phyloP scores from a whole-genome alignment of 2,888 invertebrate genomes.

The Caenorhabditis sp. region DNA sequence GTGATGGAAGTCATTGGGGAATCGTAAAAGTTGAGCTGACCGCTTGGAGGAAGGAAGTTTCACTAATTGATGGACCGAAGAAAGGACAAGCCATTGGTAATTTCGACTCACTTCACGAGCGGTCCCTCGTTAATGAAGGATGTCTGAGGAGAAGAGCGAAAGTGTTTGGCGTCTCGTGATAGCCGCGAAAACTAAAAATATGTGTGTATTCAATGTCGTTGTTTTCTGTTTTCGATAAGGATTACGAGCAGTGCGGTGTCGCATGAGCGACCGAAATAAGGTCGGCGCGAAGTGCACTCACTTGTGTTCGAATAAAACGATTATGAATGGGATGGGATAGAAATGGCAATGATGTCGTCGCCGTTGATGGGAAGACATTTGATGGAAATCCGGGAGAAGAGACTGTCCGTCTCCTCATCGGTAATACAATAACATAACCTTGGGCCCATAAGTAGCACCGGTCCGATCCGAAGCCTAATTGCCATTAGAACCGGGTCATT shows the following conservation, averaged over 20 bases:
- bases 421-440: slow-evolving; percentile 50
- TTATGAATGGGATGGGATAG: slow-evolving; percentile 7
- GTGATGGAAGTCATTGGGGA: slow-evolving; percentile 12
- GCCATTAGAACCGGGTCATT: slow-evolving; percentile 38
- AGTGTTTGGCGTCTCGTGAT: background rate
- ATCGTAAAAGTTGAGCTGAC: slow-evolving; percentile 12
- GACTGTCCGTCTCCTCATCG: background rate
- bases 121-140: background rate
- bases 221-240: slow-evolving; percentile 18
- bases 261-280: background rate
- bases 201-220: background rate
- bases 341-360: slow-evolving; percentile 10
- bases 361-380: background rate
- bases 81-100: background rate
- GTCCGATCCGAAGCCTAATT: slow-evolving; percentile 27
- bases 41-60: background rate
- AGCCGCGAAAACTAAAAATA: background rate
- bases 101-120: background rate
- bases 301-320: slow-evolving; percentile 14
- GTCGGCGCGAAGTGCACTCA: slow-evolving; percentile 2
- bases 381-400: slow-evolving; percentile 4
- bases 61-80: background rate
- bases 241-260: slow-evolving; percentile 3
- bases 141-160: background rate
- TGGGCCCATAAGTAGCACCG: slow-evolving; percentile 32